Base-by-base conservation (phyloP, 2,113 vertebrate genomes). In the Archocentrus centrarchus region DNA sequence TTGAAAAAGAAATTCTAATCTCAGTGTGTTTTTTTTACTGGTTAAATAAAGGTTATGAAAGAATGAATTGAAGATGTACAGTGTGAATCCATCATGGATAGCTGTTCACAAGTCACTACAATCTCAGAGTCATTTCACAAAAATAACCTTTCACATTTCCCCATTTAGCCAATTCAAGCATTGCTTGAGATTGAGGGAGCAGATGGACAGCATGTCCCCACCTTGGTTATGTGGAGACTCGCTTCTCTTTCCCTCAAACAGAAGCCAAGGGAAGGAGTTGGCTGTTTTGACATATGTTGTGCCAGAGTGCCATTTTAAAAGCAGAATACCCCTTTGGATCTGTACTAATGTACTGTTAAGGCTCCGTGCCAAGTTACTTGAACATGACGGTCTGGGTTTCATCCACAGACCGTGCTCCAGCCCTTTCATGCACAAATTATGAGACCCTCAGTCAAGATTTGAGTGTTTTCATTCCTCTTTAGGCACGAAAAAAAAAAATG, bases 151-250 rank as follows among this genome's bases (percentile, higher is more conserved):
- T 3, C 30, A 32, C 2, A 8, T 10, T 8, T 62, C 15, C 60
- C 60, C 3, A 35, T 18, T 35, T 15, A 35, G 11, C 59, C 59
- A 11, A 39, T 55, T 22, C 30, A 53, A 4, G 44, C 18, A 5
- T n/a, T 64, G 27, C 77, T 79, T 22, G 30, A 64, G 9, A 55
- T 37, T 17, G 60, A 79, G 18, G 60, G 44, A 3, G 41, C 44
- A 6, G 41, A 27, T 10, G 77, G 60, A 17, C 60, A 79, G 9
- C 6, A 35, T 15, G 60, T 63, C 1, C 60, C 3, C 64, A 79
- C 11, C 41, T 62, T 18, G 59, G 77, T 27, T 79, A 53, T 89
- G 11, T 27, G 88, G 11, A 78, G 62, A 18, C 83, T 68, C 37
- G 77, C 63, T 4, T 66, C 59, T 59, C n/a, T 2, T 59, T 83